A percentile compares a stretch with the other conserved stretches of the same genome.
Evolutionary conservation across 2,888 invertebrate genomes (phyloP).

Genomic region (Salpingus planirostris): DNA sequence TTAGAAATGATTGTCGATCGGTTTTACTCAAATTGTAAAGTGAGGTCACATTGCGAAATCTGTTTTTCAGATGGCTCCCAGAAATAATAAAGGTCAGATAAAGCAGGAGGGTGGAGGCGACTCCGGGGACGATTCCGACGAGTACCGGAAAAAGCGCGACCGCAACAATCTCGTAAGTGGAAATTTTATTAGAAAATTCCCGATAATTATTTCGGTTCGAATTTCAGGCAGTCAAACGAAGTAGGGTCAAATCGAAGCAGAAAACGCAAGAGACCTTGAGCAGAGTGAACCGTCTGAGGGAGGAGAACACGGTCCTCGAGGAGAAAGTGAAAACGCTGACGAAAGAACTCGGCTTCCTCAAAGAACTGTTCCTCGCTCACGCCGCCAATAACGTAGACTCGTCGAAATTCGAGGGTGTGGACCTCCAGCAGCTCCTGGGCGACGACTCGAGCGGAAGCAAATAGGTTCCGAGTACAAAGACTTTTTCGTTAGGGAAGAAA

Average conservation of each 20-base stretch:
- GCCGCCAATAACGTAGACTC: conserved; percentile 53
- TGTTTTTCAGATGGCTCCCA: conserved; percentile 28
- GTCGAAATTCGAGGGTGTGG: conserved; percentile 48
- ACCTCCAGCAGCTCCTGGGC: conserved; percentile 49
- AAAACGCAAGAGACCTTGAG: conserved; percentile 69
- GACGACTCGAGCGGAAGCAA: conserved; percentile 36
- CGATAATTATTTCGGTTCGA: no score
- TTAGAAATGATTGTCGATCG: no score
- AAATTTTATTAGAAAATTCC: not conserved
- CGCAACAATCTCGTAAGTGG: conserved; percentile 63
- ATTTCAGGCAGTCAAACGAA: conserved; percentile 70
- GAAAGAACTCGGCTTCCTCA: conserved; percentile 69
- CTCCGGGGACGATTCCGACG: conserved; percentile 57
- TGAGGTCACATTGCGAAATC: no score
- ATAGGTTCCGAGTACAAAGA: no score
- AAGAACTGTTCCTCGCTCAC: conserved; percentile 72
- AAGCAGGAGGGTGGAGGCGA: conserved; percentile 47
- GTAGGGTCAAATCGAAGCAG: conserved; percentile 68
- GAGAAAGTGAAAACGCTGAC: conserved; percentile 74
- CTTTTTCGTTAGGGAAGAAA: no score
- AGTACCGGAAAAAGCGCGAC: conserved; percentile 62
- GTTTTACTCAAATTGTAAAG: no score
- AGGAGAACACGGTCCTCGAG: conserved; percentile 70
- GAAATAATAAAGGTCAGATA: conserved; percentile 27
- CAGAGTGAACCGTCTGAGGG: conserved; percentile 63